phyloP scores from a whole-genome alignment of 2,888 invertebrate species.

The Conchocele bisecta region DNA sequence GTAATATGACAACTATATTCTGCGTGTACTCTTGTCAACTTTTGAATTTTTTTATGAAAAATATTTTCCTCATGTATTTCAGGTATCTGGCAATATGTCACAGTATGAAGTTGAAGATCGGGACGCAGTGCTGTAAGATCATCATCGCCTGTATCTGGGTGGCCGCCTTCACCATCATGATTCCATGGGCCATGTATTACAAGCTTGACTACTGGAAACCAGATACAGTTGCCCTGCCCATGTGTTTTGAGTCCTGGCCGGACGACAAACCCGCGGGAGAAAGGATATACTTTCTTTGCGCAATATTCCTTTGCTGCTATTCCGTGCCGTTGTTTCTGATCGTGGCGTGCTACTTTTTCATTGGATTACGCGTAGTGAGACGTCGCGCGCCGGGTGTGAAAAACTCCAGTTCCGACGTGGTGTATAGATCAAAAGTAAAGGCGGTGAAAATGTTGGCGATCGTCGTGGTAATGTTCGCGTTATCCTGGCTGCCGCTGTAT shows the following conservation, averaged over 20 bases:
- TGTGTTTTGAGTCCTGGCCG: constrained; percentile 87
- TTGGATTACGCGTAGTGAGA: constrained; percentile 95
- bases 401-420: constrained; percentile 81
- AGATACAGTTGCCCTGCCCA: constrained; percentile 14
- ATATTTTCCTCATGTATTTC: constrained; percentile 80
- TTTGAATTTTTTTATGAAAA: too few species aligned
- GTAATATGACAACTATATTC: too few species aligned
- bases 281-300: constrained; percentile 93
- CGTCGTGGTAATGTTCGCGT: constrained; percentile 95
- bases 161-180: constrained; percentile 91
- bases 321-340: constrained; percentile 95
- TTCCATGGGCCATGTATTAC: constrained; percentile 96
- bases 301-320: constrained; percentile 94
- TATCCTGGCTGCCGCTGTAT: constrained; percentile 96
- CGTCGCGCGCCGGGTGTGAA: constrained; percentile 95
- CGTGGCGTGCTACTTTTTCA: constrained; percentile 94
- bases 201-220: constrained; percentile 83
- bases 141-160: constrained; percentile 96
- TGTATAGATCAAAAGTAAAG: constrained; percentile 95
- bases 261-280: constrained; percentile 91
- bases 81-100: constrained; percentile 98
- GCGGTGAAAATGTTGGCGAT: constrained; percentile 97
- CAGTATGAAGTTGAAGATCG: constrained; percentile 94
- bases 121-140: constrained; percentile 88
- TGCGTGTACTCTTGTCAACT: too few species aligned